Conservation (phyloP, 2,888 invertebrate species). For the Monochamus alternatus region DNA sequence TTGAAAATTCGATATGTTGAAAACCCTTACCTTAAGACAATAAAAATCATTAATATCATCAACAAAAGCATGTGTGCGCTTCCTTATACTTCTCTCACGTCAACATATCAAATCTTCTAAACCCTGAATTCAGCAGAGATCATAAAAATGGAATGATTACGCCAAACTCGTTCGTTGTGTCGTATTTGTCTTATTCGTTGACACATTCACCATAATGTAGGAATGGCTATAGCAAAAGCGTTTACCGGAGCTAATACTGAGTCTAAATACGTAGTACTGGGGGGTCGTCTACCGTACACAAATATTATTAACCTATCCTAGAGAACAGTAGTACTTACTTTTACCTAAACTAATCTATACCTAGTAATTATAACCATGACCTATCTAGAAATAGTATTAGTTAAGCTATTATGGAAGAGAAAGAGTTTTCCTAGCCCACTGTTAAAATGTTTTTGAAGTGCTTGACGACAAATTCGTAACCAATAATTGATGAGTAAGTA, state of each 20-base stretch:
- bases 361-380: slow-evolving; percentile 64
- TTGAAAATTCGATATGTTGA: slow-evolving; percentile 41
- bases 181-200: slow-evolving; percentile 16
- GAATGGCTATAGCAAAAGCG: slow-evolving; percentile 48
- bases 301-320: slow-evolving; percentile 64
- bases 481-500: too few species aligned
- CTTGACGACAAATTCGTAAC: background rate
- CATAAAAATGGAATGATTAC: slow-evolving; percentile 57
- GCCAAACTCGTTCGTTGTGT: slow-evolving; percentile 30
- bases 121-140: slow-evolving; percentile 41
- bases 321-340: slow-evolving; percentile 61
- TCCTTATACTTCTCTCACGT: background rate
- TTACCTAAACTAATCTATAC: slow-evolving; percentile 65
- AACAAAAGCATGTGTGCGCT: background rate
- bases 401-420: slow-evolving; percentile 53
- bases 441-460: background rate
- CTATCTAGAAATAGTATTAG: slow-evolving; percentile 63
- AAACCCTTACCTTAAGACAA: background rate
- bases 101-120: slow-evolving; percentile 40
- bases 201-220: slow-evolving; percentile 32
- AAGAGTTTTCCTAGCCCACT: slow-evolving; percentile 52
- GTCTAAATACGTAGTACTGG: slow-evolving; percentile 49
- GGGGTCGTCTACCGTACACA: slow-evolving; percentile 65
- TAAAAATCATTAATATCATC: too few species aligned
- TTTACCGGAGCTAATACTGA: slow-evolving; percentile 57